Base-by-base conservation (phyloP, 2,113 vertebrate genomes). In the Eclectus roratus region DNA sequence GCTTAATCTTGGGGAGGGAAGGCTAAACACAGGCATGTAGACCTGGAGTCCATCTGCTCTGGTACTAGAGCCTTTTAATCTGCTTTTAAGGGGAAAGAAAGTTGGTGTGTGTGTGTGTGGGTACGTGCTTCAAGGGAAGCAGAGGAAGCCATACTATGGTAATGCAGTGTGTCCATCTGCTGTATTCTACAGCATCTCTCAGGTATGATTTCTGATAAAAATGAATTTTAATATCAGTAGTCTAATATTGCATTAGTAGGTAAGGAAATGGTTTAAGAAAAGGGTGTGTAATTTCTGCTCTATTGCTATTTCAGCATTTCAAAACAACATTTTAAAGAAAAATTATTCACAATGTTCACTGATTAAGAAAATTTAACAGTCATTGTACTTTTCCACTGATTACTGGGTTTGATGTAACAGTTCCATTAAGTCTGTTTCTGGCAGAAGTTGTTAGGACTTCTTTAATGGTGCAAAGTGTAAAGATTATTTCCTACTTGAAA, bases 131-230 rank as follows among this genome's bases (percentile, higher is more conserved):
- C 37, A 55, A 37, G 31, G 5, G 17, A 13, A 80, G 8, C 12
- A 76, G 33, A 17, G 9, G 33, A 80, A 77, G 5, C 10, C 10
- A 1, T 9, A 4, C 7, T 0, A 39, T 1, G 0, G 11, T 28
- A 37, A 73, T 28, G 8, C 24, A 49, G 15, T 20, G 6, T 2
- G 1, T 41, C 82, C 3, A 11, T n/a, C 52, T 12, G 9, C 13
- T 17, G 2, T 20, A 12, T 74, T 44, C 63, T 58, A 6, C 35
- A 52, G 3, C 13, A 31, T 27, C 41, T 55, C 19, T 66, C 13
- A 2, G 2, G 7, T 8, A 44, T 5, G 0, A 6, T 33, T 69
- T 89, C 58, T 58, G n/a, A n/a, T n/a, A 33, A 66, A 89, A 85
- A 46, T 3, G 9, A 12, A 33, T 49, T 47, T 73, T 73, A 29